Conservation (phyloP, 53 echinoderm and acorn worm genomes). For the Apostichopus leukothele region DNA sequence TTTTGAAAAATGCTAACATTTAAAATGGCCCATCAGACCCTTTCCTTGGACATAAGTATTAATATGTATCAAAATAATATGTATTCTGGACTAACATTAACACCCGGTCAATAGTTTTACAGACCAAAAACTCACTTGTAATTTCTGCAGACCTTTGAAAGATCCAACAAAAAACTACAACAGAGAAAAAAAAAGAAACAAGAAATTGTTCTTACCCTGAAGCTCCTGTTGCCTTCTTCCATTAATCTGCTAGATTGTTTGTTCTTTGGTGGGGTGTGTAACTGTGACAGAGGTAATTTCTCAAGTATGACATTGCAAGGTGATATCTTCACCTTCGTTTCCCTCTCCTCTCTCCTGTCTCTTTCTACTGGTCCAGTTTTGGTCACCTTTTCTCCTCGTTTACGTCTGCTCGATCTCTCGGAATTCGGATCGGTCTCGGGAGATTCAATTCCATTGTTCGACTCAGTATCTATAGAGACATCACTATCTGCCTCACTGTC, state of each 20-base stretch:
- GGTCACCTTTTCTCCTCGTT: background rate
- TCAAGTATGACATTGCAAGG: background rate
- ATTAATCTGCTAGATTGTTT: background rate
- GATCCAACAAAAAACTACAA: too few relatives aligned
- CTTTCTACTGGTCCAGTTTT: background rate
- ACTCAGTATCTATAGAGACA: background rate
- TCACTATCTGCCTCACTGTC: background rate
- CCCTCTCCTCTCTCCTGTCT: background rate
- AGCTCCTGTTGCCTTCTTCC: background rate
- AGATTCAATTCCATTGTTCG: background rate
- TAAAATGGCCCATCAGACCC: too few relatives aligned
- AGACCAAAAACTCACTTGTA: too few relatives aligned
- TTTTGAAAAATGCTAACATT: too few relatives aligned
- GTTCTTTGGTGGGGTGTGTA: slow-evolving; percentile 19
- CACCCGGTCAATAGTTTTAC: too few relatives aligned
- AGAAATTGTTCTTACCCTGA: slow-evolving; percentile 10
- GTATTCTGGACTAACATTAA: too few relatives aligned
- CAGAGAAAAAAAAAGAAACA: background rate
- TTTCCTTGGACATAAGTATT: too few relatives aligned
- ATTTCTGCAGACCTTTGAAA: too few relatives aligned
- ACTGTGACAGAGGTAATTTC: background rate
- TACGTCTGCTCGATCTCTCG: background rate
- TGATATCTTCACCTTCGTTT: slow-evolving; percentile 2
- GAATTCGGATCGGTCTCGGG: background rate
- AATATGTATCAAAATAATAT: too few relatives aligned